phyloP scores from a whole-genome alignment of 2,888 invertebrate species.

The Hoplodrina blanda region DNA sequence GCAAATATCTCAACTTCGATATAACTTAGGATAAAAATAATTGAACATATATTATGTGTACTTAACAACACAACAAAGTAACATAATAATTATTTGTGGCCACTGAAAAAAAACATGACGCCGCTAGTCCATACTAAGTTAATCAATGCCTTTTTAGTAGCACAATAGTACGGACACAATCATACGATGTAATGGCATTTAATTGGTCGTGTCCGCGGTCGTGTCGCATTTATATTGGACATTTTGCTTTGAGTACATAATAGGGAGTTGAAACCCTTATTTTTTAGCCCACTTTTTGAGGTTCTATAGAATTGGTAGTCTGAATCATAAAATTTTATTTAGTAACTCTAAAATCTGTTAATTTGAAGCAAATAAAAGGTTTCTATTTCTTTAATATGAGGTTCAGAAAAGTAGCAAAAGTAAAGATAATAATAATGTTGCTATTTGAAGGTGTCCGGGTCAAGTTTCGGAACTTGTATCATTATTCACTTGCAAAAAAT shows the following conservation, averaged over 20 bases:
- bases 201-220: slow-evolving; percentile 79
- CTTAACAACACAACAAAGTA: too few species aligned
- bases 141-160: too few species aligned
- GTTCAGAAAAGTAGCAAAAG: too few species aligned
- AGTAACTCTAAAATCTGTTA: background rate
- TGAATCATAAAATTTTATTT: background rate
- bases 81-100: too few species aligned
- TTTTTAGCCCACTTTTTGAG: slow-evolving; percentile 21
- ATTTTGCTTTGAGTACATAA: slow-evolving; percentile 59
- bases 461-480: slow-evolving; percentile 38
- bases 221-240: slow-evolving; percentile 71
- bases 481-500: slow-evolving; percentile 53
- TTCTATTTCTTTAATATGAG: too few species aligned
- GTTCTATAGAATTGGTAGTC: background rate
- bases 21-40: too few species aligned
- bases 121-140: too few species aligned
- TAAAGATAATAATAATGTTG: background rate
- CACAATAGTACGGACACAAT: slow-evolving; percentile 74
- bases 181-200: slow-evolving; percentile 75
- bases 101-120: too few species aligned
- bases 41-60: too few species aligned
- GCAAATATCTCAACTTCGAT: too few species aligned
- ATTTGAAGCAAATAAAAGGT: too few species aligned
- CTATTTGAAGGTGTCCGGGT: slow-evolving; percentile 22
- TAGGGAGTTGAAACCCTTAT: slow-evolving; percentile 40